Evolutionary conservation across 2,113 vertebrate genomes (phyloP).

Genomic region (Caranx melampygus): DNA sequence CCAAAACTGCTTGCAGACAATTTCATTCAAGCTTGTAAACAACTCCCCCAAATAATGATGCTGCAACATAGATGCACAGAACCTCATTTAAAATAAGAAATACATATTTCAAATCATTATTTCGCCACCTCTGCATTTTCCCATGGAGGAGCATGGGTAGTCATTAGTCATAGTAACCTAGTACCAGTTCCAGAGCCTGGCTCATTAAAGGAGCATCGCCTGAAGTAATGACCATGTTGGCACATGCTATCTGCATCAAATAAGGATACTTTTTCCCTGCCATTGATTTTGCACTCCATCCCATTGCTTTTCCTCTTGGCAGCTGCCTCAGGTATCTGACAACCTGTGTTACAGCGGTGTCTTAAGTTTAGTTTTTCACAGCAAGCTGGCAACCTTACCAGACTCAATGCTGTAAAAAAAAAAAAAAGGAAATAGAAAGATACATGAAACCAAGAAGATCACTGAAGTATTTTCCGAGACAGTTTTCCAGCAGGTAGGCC

Average conservation of each 20-base stretch:
- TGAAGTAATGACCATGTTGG: conserved; percentile 32
- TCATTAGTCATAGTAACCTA: conserved; percentile 24
- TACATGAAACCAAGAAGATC: conserved; percentile 37
- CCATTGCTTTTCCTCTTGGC: conserved; percentile 23
- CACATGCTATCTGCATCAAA: conserved; percentile 24
- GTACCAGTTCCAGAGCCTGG: conserved; percentile 16
- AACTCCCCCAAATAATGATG: neutral
- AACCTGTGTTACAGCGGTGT: conserved; percentile 18
- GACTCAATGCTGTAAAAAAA: conserved; percentile 23
- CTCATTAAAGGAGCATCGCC: conserved; percentile 50
- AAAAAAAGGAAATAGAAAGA: neutral
- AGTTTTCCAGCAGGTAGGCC: conserved; percentile 25
- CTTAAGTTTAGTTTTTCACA: conserved; percentile 28
- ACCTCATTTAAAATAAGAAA: neutral
- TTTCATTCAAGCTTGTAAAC: neutral
- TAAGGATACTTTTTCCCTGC: conserved; percentile 1
- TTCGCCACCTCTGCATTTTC: neutral
- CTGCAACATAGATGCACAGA: neutral
- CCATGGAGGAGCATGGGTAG: neutral
- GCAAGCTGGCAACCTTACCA: conserved; percentile 16
- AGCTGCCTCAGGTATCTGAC: conserved; percentile 35
- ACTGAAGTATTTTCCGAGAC: conserved; percentile 43
- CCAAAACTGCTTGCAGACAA: neutral
- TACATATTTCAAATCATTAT: neutral
- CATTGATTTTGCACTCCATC: conserved; percentile 7